A percentile compares a stretch with the other conserved stretches of the same genome.
Conservation (phyloP, 2,888 invertebrate species). For the Hololepta plana region DNA sequence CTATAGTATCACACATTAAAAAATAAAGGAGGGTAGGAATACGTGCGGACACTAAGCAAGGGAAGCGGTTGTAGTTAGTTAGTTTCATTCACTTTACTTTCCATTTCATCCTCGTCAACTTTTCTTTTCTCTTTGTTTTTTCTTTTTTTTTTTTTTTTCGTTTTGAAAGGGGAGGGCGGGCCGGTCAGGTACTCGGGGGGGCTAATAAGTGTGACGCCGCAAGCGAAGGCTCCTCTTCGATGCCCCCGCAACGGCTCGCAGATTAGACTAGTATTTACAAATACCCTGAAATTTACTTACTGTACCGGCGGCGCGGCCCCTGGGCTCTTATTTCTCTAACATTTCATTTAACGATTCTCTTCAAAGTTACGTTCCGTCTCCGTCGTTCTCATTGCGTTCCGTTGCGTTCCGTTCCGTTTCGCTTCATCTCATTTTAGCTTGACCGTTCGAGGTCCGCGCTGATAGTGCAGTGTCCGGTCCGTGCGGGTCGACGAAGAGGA, state of each 20-base stretch:
- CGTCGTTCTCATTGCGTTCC: too few species aligned
- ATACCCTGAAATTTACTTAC: constrained; percentile 28
- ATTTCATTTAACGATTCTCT: too few species aligned
- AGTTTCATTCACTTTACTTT: background rate
- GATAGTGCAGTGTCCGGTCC: constrained; percentile 12
- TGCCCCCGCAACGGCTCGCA: constrained; percentile 23
- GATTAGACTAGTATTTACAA: constrained; percentile 31
- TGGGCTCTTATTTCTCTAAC: too few species aligned
- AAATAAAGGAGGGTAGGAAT: constrained; percentile 20
- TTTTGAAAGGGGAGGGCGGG: constrained; percentile 14
- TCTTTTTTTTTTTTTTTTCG: constrained; percentile 5
- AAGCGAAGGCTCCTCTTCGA: constrained; percentile 22
- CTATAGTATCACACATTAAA: constrained; percentile 29
- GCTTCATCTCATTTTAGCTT: too few species aligned
- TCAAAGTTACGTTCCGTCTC: too few species aligned
- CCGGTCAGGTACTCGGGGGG: constrained; percentile 27
- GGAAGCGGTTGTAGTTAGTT: constrained; percentile 15
- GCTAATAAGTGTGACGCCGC: constrained; percentile 18
- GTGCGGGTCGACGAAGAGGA: constrained; percentile 15
- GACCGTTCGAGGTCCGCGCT: constrained; percentile 6
- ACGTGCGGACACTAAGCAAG: constrained; percentile 17
- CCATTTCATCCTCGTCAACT: background rate
- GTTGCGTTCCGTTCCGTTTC: too few species aligned
- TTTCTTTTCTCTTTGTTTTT: constrained; percentile 4
- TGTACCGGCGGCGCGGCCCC: constrained; percentile 18